Percentiles rank a stretch among this genome's conserved stretches.
Evolutionary conservation across 2,113 vertebrate genomes (phyloP).

Genomic region (Nibea albiflora): DNA sequence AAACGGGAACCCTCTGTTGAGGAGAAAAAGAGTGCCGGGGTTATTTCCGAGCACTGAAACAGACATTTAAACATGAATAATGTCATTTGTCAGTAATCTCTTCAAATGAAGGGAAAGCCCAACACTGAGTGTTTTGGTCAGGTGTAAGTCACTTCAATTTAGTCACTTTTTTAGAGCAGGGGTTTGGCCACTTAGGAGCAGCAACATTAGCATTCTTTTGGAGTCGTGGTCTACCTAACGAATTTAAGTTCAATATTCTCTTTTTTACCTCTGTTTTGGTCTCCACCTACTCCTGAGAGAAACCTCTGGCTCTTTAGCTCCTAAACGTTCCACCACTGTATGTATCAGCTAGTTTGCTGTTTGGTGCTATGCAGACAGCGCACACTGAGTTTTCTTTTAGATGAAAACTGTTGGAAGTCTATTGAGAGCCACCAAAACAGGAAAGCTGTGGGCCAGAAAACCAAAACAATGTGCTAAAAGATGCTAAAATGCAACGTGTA

Average conservation of each 20-base stretch:
- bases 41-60: slow-evolving; percentile 9
- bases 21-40: neutral
- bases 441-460: neutral
- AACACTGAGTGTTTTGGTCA: neutral
- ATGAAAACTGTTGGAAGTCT: neutral
- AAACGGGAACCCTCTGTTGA: slow-evolving; percentile 68
- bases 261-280: neutral
- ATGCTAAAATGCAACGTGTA: neutral
- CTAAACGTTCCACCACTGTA: neutral
- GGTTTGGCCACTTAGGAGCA: too few relatives aligned
- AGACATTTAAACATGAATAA: neutral
- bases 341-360: neutral
- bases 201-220: neutral
- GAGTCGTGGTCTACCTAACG: neutral
- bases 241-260: neutral
- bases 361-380: neutral
- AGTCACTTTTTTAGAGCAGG: neutral
- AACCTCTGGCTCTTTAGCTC: neutral
- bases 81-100: neutral
- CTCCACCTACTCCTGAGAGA: neutral
- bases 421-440: neutral
- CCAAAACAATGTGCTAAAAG: neutral
- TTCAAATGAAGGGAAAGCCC: neutral
- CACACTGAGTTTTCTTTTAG: neutral
- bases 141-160: too few relatives aligned